Conservation (phyloP, 2,797 vertebrate genomes). For the Clarias fuscus region DNA sequence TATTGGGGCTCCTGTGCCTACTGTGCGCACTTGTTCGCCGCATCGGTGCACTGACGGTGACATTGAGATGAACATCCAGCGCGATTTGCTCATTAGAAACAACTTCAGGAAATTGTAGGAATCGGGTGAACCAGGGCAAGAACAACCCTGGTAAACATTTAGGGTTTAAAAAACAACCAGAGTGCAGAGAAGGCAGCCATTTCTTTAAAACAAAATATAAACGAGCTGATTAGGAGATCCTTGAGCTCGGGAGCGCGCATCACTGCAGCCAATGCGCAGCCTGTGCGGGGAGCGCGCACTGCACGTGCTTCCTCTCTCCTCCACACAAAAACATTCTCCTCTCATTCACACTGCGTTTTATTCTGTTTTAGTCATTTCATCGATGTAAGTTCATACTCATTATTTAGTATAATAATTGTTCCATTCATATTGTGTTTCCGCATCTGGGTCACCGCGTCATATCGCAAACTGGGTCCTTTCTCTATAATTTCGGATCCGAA, state of each 20-base stretch:
- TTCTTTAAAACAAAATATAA: constrained; percentile 7
- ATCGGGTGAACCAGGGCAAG: neutral
- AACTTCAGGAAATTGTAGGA: neutral
- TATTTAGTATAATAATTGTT: neutral
- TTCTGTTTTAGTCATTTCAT: neutral
- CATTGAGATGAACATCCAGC: neutral
- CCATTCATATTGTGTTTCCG: neutral
- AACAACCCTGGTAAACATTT: neutral
- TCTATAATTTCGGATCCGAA: neutral
- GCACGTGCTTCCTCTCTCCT: constrained; percentile 62
- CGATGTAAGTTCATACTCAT: neutral
- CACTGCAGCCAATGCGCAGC: constrained; percentile 74
- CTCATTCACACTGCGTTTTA: neutral
- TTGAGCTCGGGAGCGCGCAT: constrained; percentile 64
- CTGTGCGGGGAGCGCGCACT: constrained; percentile 68
- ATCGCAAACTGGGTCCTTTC: neutral
- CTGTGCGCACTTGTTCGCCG: neutral
- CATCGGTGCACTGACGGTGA: neutral
- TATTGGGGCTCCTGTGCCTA: neutral
- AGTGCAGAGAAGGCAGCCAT: neutral
- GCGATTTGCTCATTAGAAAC: neutral
- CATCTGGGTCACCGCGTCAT: neutral
- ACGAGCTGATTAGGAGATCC: constrained; percentile 50
- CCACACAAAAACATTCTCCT: neutral
- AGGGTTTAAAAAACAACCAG: neutral